Evolutionary conservation across 1,140 invertebrate species (phyloP).

Genomic region (Drosophila nasuta): DNA sequence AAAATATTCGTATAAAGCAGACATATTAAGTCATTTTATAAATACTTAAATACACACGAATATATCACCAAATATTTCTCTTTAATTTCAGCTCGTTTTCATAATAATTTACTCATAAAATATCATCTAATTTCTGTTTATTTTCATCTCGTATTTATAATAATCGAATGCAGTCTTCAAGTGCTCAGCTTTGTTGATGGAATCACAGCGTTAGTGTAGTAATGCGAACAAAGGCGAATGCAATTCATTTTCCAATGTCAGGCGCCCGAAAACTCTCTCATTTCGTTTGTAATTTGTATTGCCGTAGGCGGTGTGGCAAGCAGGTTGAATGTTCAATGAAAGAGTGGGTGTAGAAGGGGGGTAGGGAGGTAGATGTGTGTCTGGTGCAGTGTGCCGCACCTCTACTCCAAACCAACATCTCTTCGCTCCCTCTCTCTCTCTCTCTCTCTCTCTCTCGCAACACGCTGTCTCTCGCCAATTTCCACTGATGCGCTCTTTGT

Average conservation of each 20-base stretch:
- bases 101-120: no score
- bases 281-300: slow-evolving; percentile 79
- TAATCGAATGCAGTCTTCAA: no score
- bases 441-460: no score
- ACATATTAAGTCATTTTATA: no score
- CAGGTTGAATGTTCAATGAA: not conserved
- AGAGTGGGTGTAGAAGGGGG: no score
- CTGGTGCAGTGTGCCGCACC: not conserved
- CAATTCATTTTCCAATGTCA: slow-evolving; percentile 58
- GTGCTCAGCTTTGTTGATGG: not conserved
- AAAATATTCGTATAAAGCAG: no score
- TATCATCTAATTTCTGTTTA: no score
- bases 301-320: slow-evolving; percentile 16
- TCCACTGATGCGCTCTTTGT: slow-evolving; percentile 67
- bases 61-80: no score
- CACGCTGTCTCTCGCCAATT: slow-evolving; percentile 29
- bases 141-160: no score
- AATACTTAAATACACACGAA: no score
- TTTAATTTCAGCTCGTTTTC: no score
- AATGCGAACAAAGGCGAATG: slow-evolving; percentile 55
- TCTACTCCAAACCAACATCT: slow-evolving; percentile 21
- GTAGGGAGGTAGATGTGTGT: not conserved
- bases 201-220: not conserved
- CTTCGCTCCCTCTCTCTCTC: no score
- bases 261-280: slow-evolving; percentile 57